Evolutionary conservation across 2,113 vertebrate genomes (phyloP), one percentile per base, ranked within the genome.

Genomic region (Podilymbus podiceps): DNA sequence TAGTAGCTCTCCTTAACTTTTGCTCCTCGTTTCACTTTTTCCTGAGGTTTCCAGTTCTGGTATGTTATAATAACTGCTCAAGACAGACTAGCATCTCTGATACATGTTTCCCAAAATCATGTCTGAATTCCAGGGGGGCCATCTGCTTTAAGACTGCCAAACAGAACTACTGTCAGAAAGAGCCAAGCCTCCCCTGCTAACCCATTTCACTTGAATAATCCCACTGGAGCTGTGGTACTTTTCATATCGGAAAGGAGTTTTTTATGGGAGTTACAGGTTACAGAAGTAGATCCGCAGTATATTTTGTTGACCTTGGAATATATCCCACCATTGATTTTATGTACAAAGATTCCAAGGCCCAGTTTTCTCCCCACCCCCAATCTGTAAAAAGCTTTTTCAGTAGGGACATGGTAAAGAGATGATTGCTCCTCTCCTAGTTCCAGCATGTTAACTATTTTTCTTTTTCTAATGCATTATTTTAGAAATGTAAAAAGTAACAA

Each of bases 281-380:
- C 90, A 90, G 49, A 53, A 90, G 67, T 38, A 40, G 81, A 83
- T 69, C 64, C 87, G 42, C 40, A 20, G 24, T 7, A 2, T 15
- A 50, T 77, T 88, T 84, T 93, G 75, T 79, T 96, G 88, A 88
- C 82, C 44, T 91, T 95, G 88, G 88, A 94, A 79, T 42, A 80
- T 27, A 83, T 93, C 88, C 91, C 89, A 92, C 78, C 72, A 93
- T 33, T 91, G 82, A 90, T 88, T 90, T 73, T 55, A 38, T 4
- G 30, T 15, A 77, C 63, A 90, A 90, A 86, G 21, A 28, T 83
- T 77, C 50, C 53, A 88, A 81, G 62, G 19, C 18, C 52, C 8
- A 7, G 30, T 94, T 85, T 46, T 82, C 35, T 25, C 72, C 19
- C 28, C 31, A 78, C 20, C 27, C 17, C 35, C 1, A 2, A 35